Base-by-base conservation (phyloP, 1,140 invertebrate species). In the Lysiphlebus fabarum region DNA sequence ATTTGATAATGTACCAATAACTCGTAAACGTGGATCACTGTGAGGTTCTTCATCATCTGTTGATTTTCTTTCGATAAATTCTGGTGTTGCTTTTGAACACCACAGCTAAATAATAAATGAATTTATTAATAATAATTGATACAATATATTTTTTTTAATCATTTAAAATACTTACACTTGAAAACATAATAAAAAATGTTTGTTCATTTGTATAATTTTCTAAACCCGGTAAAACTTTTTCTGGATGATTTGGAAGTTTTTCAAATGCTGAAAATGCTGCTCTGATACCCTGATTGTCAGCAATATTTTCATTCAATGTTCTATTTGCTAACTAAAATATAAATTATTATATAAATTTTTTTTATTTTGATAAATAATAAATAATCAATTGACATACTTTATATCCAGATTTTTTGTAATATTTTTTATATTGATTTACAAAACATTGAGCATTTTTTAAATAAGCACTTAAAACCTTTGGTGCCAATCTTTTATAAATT, bases 171-270 rank as follows among this genome's bases (percentile, higher is more conserved):
- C 70, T 77, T 76, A 88, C 88, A 78, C 91, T 91, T 14, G 87
- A 90, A 75, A 86, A 92, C 9, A 87, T 83, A 7, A 93, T 82
- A 76, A 91, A 96, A 75, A 95, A 93, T 26, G 95, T 77, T 74
- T 96, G 92, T 42, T 91, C 83, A 44, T 84, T 81, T 2, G 82
- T 85, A 57, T 85, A 86, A 40, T 85, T 67, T 59, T 90, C 84
- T 56, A 93, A 82, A 4, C 90, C 90, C 0, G 90, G 90, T 12
- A 92, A 71, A 0, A 67, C 67, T 0, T 83, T 83, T 51, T 75
- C 61, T 51, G 79, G 75, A 26, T 64, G 44, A 45, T 77, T 73
- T 4, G 84, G 73, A 65, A 84, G 84, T 17, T 81, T 79, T 56
- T 82, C 76, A 59, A 90, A 87, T 4, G 90, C 91, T 38, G 80